Conservation (phyloP, 2,797 vertebrate genomes). For the Neosalanx taihuensis region DNA sequence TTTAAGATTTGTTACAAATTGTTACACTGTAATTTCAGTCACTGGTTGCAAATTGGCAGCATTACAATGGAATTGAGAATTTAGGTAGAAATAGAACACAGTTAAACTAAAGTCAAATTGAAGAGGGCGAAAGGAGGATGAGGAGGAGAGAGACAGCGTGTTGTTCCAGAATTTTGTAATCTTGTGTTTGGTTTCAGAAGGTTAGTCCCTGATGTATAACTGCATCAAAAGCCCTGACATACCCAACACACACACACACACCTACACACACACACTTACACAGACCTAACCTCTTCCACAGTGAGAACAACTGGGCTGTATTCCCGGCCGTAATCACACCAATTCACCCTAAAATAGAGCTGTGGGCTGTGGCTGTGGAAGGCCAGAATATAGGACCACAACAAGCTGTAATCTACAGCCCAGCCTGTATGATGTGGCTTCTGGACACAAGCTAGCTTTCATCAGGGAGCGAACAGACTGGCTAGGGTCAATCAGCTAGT, state of each 20-base stretch:
- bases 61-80: conserved; percentile 15
- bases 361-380: background rate
- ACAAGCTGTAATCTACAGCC: conserved; percentile 1
- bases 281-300: background rate
- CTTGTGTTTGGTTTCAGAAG: too few species aligned
- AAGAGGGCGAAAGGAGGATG: background rate
- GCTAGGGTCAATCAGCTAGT: conserved; percentile 26
- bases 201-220: too few species aligned
- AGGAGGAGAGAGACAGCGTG: background rate
- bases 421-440: conserved; percentile 25
- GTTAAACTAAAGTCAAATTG: background rate
- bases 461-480: background rate
- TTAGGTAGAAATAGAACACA: conserved; percentile 9
- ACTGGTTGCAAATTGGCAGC: conserved; percentile 12
- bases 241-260: background rate
- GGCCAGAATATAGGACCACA: background rate
- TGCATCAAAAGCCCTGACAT: too few species aligned
- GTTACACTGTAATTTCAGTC: conserved; percentile 36
- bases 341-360: conserved; percentile 20
- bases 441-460: conserved; percentile 14
- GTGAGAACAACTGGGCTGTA: conserved; percentile 8
- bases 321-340: conserved; percentile 29
- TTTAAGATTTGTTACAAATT: conserved; percentile 17
- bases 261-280: too few species aligned
- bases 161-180: background rate